Evolutionary conservation across 2,113 vertebrate species (phyloP).

Genomic region (Pachyramphus minor): DNA sequence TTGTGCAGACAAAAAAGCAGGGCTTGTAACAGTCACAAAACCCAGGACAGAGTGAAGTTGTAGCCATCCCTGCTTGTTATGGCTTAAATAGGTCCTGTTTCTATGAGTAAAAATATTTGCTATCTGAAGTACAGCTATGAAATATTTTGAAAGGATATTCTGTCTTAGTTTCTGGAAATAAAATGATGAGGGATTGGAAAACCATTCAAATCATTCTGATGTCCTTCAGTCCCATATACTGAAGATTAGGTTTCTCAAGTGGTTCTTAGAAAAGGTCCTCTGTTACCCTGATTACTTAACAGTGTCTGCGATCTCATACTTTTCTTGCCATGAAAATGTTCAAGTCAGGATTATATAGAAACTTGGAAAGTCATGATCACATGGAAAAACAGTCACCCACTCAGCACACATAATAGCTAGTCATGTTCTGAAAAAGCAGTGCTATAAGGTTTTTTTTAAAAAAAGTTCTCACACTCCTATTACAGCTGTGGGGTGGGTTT

Average conservation of each 20-base stretch:
- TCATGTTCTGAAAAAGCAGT: conserved; percentile 17
- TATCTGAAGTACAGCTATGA: neutral
- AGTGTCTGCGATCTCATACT: neutral
- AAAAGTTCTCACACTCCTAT: neutral
- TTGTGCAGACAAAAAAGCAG: neutral
- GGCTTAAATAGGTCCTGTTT: neutral
- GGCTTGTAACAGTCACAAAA: neutral
- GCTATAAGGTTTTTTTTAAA: neutral
- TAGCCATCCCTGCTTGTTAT: neutral
- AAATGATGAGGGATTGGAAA: neutral
- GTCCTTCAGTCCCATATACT: neutral
- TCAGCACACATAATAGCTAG: conserved; percentile 52
- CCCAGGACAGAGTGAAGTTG: neutral
- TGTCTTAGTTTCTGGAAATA: neutral
- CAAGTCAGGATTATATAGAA: conserved; percentile 29
- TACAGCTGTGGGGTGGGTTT: neutral
- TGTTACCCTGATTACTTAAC: conserved; percentile 12
- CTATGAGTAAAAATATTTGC: neutral
- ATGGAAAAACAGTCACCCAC: conserved; percentile 56
- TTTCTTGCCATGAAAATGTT: neutral
- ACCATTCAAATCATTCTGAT: neutral
- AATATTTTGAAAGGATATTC: neutral
- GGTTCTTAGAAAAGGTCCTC: neutral
- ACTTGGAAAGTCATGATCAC: conserved; percentile 58
- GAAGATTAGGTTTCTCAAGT: conserved; percentile 38